Percentiles rank a stretch among this genome's conserved stretches.
phyloP scores from a whole-genome alignment of 2,888 invertebrate species.

The Tetranychus truncatus region DNA sequence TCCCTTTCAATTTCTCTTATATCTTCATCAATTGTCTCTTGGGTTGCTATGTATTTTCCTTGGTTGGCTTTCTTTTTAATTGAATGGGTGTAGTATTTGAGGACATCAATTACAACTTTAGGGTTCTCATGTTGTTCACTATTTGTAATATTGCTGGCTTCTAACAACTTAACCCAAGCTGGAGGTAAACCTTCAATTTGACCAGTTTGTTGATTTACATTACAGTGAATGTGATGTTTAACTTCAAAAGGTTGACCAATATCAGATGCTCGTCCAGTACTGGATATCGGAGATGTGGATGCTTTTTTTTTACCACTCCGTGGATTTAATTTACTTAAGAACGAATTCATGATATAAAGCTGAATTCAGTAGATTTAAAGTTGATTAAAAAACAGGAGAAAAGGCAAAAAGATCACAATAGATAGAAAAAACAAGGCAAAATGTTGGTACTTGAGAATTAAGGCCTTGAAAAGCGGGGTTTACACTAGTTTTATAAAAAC shows the following conservation, averaged over 20 bases:
- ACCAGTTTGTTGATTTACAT: slow-evolving; percentile 60
- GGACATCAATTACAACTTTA: slow-evolving; percentile 67
- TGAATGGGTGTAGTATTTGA: slow-evolving; percentile 72
- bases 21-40: slow-evolving; percentile 58
- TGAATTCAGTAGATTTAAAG: neutral
- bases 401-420: neutral
- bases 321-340: slow-evolving; percentile 3
- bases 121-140: slow-evolving; percentile 77
- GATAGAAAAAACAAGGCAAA: neutral
- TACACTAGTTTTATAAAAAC: neutral
- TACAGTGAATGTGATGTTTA: slow-evolving; percentile 66
- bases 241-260: slow-evolving; percentile 71
- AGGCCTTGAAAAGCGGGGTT: neutral
- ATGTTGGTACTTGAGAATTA: neutral
- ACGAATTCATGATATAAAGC: neutral
- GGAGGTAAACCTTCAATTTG: slow-evolving; percentile 65
- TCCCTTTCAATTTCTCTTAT: slow-evolving; percentile 19
- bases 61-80: slow-evolving; percentile 55
- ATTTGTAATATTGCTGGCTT: slow-evolving; percentile 53
- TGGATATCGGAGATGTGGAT: neutral
- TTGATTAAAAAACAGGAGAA: neutral
- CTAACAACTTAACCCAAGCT: slow-evolving; percentile 58
- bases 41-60: slow-evolving; percentile 59
- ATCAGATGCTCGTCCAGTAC: slow-evolving; percentile 29
- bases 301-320: slow-evolving; percentile 5